These are phyloP conservation scores for Sminthurinus aureus DNA, from an alignment of 2,888 invertebrate species.

Conservation along the genomic window DNA sequence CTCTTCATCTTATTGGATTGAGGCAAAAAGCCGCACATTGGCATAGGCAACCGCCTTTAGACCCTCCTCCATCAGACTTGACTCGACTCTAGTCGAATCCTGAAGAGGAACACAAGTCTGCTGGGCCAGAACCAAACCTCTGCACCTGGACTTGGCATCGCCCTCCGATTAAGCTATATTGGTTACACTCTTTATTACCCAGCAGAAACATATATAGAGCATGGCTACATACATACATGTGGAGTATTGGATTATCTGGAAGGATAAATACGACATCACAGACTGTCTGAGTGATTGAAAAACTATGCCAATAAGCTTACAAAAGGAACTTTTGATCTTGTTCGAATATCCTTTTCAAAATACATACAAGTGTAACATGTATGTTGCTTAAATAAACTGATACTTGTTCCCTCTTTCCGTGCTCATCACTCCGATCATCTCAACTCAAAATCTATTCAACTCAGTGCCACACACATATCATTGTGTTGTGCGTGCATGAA, in stretches of 20 bases:
- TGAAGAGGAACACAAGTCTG: background rate
- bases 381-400: background rate
- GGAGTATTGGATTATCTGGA: slow-evolving; percentile 42
- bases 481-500: background rate
- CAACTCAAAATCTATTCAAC: background rate
- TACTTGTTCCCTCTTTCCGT: background rate
- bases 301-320: background rate
- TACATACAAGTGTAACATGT: background rate
- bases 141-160: slow-evolving; percentile 12
- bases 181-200: slow-evolving; percentile 38
- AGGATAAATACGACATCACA: slow-evolving; percentile 36
- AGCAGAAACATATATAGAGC: no score
- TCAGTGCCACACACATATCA: background rate
- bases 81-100: background rate
- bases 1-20: slow-evolving; percentile 50
- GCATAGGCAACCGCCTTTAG: slow-evolving; percentile 4
- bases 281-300: no score
- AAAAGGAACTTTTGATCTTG: slow-evolving; percentile 1
- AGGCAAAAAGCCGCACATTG: slow-evolving; percentile 30
- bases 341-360: slow-evolving; percentile 13
- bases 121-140: slow-evolving; percentile 13
- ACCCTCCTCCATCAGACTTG: background rate
- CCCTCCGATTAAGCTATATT: slow-evolving; percentile 37
- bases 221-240: background rate
- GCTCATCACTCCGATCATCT: background rate